Conservation (phyloP, 2,888 invertebrate genomes). For the Anticlea derivata region DNA sequence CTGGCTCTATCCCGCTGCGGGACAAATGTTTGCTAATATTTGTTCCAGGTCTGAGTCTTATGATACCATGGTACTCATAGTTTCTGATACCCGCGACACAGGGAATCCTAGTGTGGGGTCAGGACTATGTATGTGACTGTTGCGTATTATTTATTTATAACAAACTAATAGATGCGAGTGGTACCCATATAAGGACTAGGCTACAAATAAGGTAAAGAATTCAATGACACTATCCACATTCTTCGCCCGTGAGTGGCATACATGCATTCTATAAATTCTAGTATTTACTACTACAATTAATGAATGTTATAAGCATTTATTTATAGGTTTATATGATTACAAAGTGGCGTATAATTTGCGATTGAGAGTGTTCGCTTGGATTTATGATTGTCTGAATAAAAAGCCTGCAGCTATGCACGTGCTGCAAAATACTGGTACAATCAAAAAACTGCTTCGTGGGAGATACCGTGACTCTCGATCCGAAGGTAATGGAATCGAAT, state of each 20-base stretch:
- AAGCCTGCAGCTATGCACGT: slow-evolving; percentile 12
- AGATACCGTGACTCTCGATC: no score
- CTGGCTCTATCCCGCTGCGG: no score
- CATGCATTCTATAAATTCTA: slow-evolving; percentile 7
- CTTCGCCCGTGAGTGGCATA: slow-evolving; percentile 16
- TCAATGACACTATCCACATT: slow-evolving; percentile 21
- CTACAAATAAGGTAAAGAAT: slow-evolving; percentile 15
- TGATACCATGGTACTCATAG: no score
- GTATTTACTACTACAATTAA: slow-evolving; percentile 18
- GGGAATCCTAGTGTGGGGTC: no score
- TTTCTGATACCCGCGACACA: no score
- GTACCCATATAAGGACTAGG: slow-evolving; percentile 1
- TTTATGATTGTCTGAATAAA: slow-evolving; percentile 8
- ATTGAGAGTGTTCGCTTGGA: slow-evolving; percentile 8
- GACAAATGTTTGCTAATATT: no score
- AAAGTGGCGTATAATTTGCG: slow-evolving; percentile 20
- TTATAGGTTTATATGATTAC: slow-evolving; percentile 13
- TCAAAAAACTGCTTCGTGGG: no score
- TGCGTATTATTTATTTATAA: no score
- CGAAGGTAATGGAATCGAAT: no score
- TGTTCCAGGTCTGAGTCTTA: no score
- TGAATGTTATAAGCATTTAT: slow-evolving; percentile 20
- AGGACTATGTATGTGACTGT: no score
- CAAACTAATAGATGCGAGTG: no score
- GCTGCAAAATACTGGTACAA: background rate